Percentiles rank a stretch among this genome's conserved stretches.
phyloP scores from a whole-genome alignment of 35 echinoderm and acorn worm species.

The Chiridota heheva region DNA sequence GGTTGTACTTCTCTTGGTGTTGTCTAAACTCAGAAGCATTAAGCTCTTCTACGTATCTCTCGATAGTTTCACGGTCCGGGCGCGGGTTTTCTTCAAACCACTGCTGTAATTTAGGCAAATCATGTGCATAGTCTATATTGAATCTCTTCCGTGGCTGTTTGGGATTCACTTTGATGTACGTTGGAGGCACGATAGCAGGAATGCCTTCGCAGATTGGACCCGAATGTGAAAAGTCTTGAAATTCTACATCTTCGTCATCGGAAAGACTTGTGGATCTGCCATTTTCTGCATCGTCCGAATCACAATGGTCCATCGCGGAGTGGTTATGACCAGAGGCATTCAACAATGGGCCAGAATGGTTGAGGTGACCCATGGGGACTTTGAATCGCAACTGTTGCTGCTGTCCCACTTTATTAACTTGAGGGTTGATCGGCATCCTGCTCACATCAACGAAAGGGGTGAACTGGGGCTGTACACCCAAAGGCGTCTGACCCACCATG shows the following conservation, averaged over 20 bases:
- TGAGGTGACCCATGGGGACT: too few species aligned
- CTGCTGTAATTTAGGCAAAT: conserved; percentile 82
- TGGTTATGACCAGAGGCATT: too few species aligned
- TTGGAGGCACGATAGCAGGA: conserved; percentile 7
- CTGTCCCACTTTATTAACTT: background rate
- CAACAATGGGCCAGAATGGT: too few species aligned
- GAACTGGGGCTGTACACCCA: conserved; percentile 33
- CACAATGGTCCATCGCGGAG: too few species aligned
- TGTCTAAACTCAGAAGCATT: conserved; percentile 80
- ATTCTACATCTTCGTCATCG: too few species aligned
- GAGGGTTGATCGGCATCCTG: background rate
- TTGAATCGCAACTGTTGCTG: too few species aligned
- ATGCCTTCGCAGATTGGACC: background rate
- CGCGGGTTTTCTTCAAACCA: conserved; percentile 84
- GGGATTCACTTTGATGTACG: conserved; percentile 5
- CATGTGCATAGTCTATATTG: conserved; percentile 82
- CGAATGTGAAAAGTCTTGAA: too few species aligned
- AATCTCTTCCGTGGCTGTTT: conserved; percentile 75
- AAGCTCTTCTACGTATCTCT: conserved; percentile 71
- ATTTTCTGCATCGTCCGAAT: too few species aligned
- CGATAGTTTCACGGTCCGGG: conserved; percentile 83
- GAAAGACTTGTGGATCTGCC: too few species aligned
- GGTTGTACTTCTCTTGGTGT: conserved; percentile 80
- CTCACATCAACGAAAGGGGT: conserved; percentile 44
- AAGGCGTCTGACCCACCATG: conserved; percentile 37